phyloP scores from a whole-genome alignment of 1,140 invertebrate genomes.

The Drosophila gunungcola region DNA sequence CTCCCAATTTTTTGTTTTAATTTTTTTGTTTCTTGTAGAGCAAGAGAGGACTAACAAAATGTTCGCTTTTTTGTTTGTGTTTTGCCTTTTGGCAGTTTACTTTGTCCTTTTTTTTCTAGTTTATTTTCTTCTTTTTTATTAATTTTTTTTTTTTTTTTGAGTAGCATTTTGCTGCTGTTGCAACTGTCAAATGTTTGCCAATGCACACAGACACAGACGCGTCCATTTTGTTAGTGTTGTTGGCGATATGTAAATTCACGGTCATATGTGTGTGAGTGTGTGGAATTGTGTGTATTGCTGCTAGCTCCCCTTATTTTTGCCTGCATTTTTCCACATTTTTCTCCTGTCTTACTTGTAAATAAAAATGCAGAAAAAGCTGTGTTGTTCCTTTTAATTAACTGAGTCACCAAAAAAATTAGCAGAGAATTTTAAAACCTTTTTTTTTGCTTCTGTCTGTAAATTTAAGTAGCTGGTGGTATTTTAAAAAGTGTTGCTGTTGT shows the following conservation, averaged over 20 bases:
- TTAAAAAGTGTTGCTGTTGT: too few relatives aligned
- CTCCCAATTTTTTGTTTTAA: not conserved
- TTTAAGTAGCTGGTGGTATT: too few relatives aligned
- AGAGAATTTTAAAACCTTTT: too few relatives aligned
- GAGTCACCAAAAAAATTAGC: not conserved
- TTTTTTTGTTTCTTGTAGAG: slow-evolving; percentile 1
- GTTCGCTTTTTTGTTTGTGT: slow-evolving; percentile 33
- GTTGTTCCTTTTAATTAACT: not conserved
- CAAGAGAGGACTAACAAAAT: too few relatives aligned
- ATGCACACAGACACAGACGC: slow-evolving; percentile 27
- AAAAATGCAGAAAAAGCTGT: not conserved
- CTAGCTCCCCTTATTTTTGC: slow-evolving; percentile 8
- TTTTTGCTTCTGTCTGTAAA: too few relatives aligned
- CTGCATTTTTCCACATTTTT: not conserved
- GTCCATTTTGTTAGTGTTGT: slow-evolving; percentile 11
- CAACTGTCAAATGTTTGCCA: slow-evolving; percentile 44
- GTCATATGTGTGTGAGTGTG: not conserved
- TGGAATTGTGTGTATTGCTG: not conserved
- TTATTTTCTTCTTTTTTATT: slow-evolving; percentile 9
- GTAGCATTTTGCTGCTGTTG: slow-evolving; percentile 10
- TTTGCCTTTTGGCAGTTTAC: slow-evolving; percentile 51
- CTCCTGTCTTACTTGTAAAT: not conserved
- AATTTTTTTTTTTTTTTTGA: slow-evolving; percentile 13
- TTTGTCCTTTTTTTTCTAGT: slow-evolving; percentile 25
- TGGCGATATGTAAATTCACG: not conserved